Percentiles rank a stretch among this genome's conserved stretches.
These are phyloP conservation scores for Stegophylla sp. DNA, from an alignment of 2,888 invertebrate species.

Conservation along the genomic window DNA sequence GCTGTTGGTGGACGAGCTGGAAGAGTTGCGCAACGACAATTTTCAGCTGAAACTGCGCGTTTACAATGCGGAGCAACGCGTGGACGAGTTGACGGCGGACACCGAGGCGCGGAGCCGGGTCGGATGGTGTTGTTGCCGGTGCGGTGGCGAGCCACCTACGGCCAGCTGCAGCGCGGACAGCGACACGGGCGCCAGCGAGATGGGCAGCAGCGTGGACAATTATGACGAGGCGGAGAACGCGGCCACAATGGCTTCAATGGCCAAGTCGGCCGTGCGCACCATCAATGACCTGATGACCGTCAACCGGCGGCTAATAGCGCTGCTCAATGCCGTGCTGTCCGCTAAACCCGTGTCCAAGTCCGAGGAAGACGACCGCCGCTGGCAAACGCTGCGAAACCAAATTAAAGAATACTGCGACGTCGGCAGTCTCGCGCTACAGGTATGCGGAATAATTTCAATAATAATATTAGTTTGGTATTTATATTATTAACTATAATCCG, in stretches of 20 bases:
- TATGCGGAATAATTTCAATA: neutral
- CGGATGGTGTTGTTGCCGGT: neutral
- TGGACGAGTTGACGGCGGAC: constrained; percentile 21
- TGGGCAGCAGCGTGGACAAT: neutral
- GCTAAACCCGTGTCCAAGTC: constrained; percentile 42
- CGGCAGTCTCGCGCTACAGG: neutral
- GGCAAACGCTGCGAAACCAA: constrained; percentile 22
- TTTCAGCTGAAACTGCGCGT: constrained; percentile 47
- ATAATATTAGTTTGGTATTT: too few species aligned
- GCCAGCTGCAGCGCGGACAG: neutral
- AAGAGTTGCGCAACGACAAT: constrained; percentile 43
- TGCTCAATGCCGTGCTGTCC: constrained; percentile 29
- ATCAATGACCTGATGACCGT: constrained; percentile 46
- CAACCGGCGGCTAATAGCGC: constrained; percentile 33
- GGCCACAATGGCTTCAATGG: neutral
- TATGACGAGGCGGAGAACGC: neutral
- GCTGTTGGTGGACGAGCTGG: constrained; percentile 37
- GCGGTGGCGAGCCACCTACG: neutral
- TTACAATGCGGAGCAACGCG: constrained; percentile 40
- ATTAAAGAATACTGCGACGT: neutral
- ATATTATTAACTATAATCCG: too few species aligned
- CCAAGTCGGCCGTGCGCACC: constrained; percentile 43
- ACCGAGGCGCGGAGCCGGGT: neutral
- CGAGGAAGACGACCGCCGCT: constrained; percentile 24
- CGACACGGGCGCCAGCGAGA: neutral